Conservation (phyloP, 1,140 invertebrate genomes). For the Diploscapter pachys region DNA sequence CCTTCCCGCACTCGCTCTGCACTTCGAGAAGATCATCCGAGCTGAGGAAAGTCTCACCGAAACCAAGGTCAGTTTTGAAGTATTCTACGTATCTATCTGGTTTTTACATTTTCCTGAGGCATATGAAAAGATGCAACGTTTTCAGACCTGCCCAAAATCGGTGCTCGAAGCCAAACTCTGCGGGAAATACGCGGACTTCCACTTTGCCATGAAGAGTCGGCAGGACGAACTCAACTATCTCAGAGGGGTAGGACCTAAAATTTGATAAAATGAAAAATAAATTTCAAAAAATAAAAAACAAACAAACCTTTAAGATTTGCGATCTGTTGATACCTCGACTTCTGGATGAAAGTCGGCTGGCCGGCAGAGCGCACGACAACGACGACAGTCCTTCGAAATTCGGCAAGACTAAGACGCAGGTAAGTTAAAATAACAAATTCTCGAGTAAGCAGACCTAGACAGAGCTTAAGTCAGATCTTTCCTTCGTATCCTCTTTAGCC, state of each 20-base stretch:
- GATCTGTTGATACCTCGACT: constrained; percentile 26
- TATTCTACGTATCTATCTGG: neutral
- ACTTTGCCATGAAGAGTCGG: constrained; percentile 14
- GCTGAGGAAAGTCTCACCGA: neutral
- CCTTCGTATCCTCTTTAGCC: neutral
- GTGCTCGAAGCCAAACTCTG: constrained; percentile 19
- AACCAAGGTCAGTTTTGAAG: neutral
- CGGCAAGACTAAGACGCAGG: neutral
- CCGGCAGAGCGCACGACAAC: constrained; percentile 30
- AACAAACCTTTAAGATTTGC: constrained; percentile 2
- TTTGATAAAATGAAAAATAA: neutral
- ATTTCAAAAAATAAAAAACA: neutral
- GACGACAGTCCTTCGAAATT: neutral
- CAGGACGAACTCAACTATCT: constrained; percentile 20
- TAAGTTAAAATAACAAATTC: neutral
- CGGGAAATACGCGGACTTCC: constrained; percentile 19
- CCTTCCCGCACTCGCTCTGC: constrained; percentile 17
- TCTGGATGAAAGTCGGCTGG: constrained; percentile 23
- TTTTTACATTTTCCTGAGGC: neutral
- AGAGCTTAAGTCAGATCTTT: neutral
- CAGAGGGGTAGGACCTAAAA: constrained; percentile 1
- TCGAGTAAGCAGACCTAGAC: neutral
- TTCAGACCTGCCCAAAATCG: constrained; percentile 12
- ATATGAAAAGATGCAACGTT: neutral
- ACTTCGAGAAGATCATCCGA: constrained; percentile 12